Percentiles rank a stretch among this genome's conserved stretches.
phyloP scores from a whole-genome alignment of 1,140 invertebrate genomes.

The Pomacea maculata region DNA sequence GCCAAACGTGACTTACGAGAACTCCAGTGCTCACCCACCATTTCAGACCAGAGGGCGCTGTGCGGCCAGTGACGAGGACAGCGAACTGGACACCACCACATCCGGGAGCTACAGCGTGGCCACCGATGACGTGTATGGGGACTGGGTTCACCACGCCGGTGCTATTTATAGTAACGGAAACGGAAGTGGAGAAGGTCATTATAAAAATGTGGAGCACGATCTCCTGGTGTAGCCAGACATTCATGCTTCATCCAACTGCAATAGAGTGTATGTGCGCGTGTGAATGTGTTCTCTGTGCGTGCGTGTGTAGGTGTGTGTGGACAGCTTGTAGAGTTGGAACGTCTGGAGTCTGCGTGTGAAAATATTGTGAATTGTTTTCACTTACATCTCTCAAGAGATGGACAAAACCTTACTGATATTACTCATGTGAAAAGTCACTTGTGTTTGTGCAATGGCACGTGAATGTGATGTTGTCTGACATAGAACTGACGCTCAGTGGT shows the following conservation, averaged over 20 bases:
- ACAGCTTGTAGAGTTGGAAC: too few relatives aligned
- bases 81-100: conserved; percentile 35
- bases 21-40: neutral
- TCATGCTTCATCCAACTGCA: neutral
- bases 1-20: neutral
- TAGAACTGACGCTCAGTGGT: too few relatives aligned
- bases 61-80: conserved; percentile 24
- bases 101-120: conserved; percentile 35
- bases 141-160: neutral
- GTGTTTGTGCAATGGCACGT: too few relatives aligned
- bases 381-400: too few relatives aligned
- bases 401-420: too few relatives aligned
- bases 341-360: too few relatives aligned
- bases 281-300: conserved; percentile 6
- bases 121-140: conserved; percentile 21
- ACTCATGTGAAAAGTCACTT: too few relatives aligned
- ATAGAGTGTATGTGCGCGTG: neutral
- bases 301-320: neutral
- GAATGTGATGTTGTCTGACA: too few relatives aligned
- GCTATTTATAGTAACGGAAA: neutral
- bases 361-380: too few relatives aligned
- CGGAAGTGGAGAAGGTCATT: neutral
- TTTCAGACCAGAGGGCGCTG: neutral
- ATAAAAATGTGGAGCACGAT: neutral
- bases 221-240: neutral